Percentiles rank a stretch among this genome's conserved stretches.
Conservation (phyloP, 2,113 vertebrate genomes). For the Brienomyrus brachyistius region DNA sequence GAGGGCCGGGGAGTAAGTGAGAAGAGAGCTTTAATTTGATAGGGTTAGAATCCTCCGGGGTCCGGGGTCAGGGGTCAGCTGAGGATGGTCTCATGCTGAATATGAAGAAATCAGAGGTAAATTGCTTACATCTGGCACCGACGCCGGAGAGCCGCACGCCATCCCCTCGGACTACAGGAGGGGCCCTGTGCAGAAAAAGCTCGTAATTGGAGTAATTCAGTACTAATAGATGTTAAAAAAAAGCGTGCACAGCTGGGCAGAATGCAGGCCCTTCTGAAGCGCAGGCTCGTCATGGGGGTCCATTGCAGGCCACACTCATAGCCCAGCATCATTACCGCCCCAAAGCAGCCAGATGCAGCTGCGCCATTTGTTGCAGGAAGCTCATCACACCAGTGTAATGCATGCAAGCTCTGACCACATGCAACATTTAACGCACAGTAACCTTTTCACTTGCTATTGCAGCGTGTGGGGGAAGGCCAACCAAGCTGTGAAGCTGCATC, state of each 20-base stretch:
- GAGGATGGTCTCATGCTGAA: constrained; percentile 93
- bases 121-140: constrained; percentile 99
- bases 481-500: neutral
- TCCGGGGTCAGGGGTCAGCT: constrained; percentile 84
- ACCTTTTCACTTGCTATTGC: neutral
- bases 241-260: constrained; percentile 72
- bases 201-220: constrained; percentile 99
- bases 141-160: constrained; percentile 79
- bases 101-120: constrained; percentile 99
- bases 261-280: constrained; percentile 55
- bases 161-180: constrained; percentile 78
- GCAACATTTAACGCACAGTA: neutral
- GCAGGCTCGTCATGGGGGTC: constrained; percentile 46
- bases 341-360: constrained; percentile 24
- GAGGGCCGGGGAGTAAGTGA: constrained; percentile 99
- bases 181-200: constrained; percentile 80
- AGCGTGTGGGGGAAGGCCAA: neutral
- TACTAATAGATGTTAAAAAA: constrained; percentile 83
- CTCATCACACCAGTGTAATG: neutral
- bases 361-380: neutral
- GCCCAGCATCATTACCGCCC: neutral
- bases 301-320: neutral
- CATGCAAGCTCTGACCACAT: neutral
- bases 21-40: constrained; percentile 99
- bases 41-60: constrained; percentile 99